These are phyloP conservation scores for Lagopus leucura DNA, from an alignment of 2,113 vertebrate species.

Conservation along the genomic window DNA sequence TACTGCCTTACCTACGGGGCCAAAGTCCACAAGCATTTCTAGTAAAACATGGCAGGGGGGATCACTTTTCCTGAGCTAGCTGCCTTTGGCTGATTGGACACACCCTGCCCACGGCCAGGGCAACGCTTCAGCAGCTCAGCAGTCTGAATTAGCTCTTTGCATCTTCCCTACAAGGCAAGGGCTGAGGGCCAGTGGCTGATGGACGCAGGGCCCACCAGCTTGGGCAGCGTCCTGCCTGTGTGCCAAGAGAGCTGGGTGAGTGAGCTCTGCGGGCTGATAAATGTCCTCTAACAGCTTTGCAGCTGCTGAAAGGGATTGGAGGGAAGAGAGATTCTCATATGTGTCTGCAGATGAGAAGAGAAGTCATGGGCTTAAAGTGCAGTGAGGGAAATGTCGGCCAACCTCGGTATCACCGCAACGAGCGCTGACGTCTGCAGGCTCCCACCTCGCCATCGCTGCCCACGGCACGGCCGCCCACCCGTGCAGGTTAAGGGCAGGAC, in stretches of 20 bases:
- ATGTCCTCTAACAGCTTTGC: neutral
- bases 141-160: neutral
- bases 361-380: neutral
- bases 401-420: accelerated
- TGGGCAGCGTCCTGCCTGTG: neutral
- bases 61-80: neutral
- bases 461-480: neutral
- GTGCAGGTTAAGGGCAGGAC: neutral
- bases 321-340: neutral
- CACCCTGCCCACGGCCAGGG: neutral
- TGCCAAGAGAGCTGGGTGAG: neutral
- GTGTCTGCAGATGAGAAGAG: neutral
- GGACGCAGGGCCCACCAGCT: neutral
- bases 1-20: neutral
- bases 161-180: neutral
- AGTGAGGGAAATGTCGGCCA: neutral
- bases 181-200: neutral
- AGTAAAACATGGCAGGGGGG: neutral
- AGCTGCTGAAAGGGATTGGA: neutral
- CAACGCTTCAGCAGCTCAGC: neutral
- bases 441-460: neutral
- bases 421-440: accelerated
- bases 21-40: constrained; percentile 11
- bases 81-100: neutral
- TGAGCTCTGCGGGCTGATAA: neutral